Evolutionary conservation across 2,797 vertebrate genomes (phyloP), one percentile per base, ranked within the genome.

Genomic region (Eulemur coronatus): DNA sequence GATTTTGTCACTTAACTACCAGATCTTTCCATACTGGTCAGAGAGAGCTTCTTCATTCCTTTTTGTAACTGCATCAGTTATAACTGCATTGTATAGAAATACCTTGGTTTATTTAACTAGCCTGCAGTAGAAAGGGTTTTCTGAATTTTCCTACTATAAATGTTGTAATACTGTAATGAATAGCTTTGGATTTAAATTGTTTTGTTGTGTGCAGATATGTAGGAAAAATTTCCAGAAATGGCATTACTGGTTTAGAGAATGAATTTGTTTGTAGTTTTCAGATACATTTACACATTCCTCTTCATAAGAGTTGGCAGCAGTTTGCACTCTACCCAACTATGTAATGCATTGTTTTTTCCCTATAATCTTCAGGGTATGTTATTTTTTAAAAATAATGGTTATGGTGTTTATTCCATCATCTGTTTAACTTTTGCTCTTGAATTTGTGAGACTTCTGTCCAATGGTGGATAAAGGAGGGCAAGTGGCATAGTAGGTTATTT

Each of bases 141-240:
- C 61, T 85, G n/a, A 91, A 43, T 81, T 97, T 84, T 91, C 22
- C 35, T 87, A 9, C 50, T 67, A 22, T 17, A 76, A 89, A 81
- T 76, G 65, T 57, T 33, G 0, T 14, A 46, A 59, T 59, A 59
- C 57, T 59, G 10, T 59, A 87, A 61, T 22, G 28, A 91, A 76
- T 50, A 63, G 7, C 28, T 91, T 86, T 91, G 46, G 26, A 57
- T 15, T 30, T 93, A 81, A 67, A 35, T 91, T 35, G 38, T 41
- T 92, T 97, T 55, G 13, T 93, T 72, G 18, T 50, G n/a, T 85
- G 48, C 24, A 43, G 35, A 3, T 82, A 33, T 73, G 30, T 52
- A 46, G 75, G 89, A 72, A 89, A 67, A 82, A 26, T 89, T 84
- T 70, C 20, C 50, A 76, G 33, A 85, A 89, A 67, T 89, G n/a